Evolutionary conservation across 2,113 vertebrate genomes (phyloP).

Genomic region (Corapipo altera): DNA sequence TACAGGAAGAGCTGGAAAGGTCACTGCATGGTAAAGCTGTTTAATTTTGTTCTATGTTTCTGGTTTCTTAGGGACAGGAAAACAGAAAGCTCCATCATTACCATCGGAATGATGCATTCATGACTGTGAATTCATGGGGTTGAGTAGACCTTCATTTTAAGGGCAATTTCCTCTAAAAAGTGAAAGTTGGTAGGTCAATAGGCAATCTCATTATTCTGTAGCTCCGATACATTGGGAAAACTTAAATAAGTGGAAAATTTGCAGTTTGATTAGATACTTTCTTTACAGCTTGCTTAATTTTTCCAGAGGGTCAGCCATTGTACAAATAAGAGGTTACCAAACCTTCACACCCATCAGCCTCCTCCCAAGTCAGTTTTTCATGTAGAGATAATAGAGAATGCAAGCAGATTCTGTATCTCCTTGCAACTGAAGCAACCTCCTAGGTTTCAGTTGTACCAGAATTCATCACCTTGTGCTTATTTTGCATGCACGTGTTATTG

Average conservation of each 20-base stretch:
- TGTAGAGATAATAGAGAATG: background rate
- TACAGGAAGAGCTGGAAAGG: background rate
- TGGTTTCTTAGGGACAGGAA: background rate
- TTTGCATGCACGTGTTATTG: background rate
- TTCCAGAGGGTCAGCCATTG: background rate
- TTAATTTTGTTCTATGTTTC: background rate
- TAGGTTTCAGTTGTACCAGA: background rate
- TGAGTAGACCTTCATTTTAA: background rate
- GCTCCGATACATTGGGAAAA: background rate
- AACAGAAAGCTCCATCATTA: background rate
- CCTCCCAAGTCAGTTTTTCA: background rate
- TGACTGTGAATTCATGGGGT: background rate
- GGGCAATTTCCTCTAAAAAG: background rate
- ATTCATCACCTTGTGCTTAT: background rate
- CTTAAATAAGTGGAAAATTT: background rate
- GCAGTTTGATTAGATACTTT: background rate
- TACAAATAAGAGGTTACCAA: background rate
- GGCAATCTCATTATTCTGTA: background rate
- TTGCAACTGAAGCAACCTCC: background rate
- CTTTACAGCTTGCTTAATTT: background rate
- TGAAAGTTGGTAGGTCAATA: background rate
- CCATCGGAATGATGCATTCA: background rate
- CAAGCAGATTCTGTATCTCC: background rate
- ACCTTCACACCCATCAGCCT: background rate
- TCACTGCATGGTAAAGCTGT: background rate